A percentile compares a stretch with the other conserved stretches of the same genome.
Evolutionary conservation across 2,888 invertebrate species (phyloP).

Genomic region (Lissonota sp.): DNA sequence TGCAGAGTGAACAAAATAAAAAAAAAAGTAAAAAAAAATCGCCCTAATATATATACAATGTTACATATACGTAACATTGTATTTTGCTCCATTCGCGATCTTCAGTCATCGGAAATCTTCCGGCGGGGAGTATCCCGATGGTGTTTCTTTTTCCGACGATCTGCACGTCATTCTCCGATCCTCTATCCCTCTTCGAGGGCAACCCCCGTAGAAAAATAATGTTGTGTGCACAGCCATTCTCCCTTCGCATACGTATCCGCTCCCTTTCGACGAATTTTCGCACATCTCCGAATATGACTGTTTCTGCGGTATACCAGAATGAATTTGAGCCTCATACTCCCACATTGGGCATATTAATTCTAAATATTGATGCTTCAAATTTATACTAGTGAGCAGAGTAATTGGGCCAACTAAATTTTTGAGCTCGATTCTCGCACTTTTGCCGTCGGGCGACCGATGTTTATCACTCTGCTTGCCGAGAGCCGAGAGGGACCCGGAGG

Average conservation of each 20-base stretch:
- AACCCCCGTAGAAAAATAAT: conserved; percentile 77
- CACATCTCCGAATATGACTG: conserved; percentile 19
- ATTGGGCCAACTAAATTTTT: too few species aligned
- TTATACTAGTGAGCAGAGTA: too few species aligned
- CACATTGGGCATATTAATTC: too few species aligned
- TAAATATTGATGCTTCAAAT: too few species aligned
- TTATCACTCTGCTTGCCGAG: conserved; percentile 25
- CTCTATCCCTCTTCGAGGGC: conserved; percentile 57
- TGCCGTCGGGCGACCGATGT: too few species aligned
- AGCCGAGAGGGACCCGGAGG: conserved; percentile 33
- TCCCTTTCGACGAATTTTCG: conserved; percentile 46
- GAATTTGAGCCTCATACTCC: too few species aligned
- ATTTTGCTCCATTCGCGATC: conserved; percentile 24
- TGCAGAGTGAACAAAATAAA: too few species aligned
- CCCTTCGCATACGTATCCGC: conserved; percentile 42
- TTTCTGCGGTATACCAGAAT: neutral
- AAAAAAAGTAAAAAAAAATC: too few species aligned
- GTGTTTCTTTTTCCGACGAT: conserved; percentile 43
- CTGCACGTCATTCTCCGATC: conserved; percentile 36
- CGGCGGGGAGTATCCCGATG: too few species aligned
- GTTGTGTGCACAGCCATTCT: conserved; percentile 75
- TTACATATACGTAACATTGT: too few species aligned
- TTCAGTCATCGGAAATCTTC: too few species aligned
- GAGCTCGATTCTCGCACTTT: conserved; percentile 14
- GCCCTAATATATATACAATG: too few species aligned